Evolutionary conservation across 2,888 invertebrate genomes (phyloP).

Genomic region (Drosophila anomelani): DNA sequence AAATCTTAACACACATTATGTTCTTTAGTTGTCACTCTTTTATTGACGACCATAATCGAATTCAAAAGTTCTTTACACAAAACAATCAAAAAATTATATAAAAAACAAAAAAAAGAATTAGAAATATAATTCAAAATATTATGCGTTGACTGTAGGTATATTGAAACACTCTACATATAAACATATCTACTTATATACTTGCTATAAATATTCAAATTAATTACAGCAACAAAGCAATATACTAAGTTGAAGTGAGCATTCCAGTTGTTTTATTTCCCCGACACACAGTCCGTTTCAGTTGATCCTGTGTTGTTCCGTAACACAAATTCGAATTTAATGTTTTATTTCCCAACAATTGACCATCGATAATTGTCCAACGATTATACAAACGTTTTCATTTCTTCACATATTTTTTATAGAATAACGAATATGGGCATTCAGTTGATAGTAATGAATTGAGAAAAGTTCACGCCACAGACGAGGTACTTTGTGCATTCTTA

Average conservation of each 20-base stretch:
- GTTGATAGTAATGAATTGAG: conserved; percentile 85
- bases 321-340: conserved; percentile 32
- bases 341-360: conserved; percentile 23
- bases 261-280: conserved; percentile 32
- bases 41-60: conserved; percentile 51
- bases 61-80: conserved; percentile 46
- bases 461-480: conserved; percentile 86
- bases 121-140: conserved; percentile 44
- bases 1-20: conserved; percentile 44
- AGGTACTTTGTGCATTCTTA: conserved; percentile 85
- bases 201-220: conserved; percentile 49
- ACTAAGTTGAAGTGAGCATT: conserved; percentile 54
- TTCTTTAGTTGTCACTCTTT: conserved; percentile 61
- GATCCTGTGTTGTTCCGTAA: conserved; percentile 45
- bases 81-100: conserved; percentile 27
- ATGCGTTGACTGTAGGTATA: conserved; percentile 73
- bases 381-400: conserved; percentile 75
- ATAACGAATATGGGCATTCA: conserved; percentile 85
- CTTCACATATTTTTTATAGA: conserved; percentile 83
- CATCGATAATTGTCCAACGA: conserved; percentile 52
- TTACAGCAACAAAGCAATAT: conserved; percentile 63
- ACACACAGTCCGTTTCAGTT: conserved; percentile 21
- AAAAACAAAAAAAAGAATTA: conserved; percentile 25
- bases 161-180: conserved; percentile 51
- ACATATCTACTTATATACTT: conserved; percentile 41